Conservation (phyloP, 1,140 invertebrate genomes). For the Hyposmocoma kahamanoa region DNA sequence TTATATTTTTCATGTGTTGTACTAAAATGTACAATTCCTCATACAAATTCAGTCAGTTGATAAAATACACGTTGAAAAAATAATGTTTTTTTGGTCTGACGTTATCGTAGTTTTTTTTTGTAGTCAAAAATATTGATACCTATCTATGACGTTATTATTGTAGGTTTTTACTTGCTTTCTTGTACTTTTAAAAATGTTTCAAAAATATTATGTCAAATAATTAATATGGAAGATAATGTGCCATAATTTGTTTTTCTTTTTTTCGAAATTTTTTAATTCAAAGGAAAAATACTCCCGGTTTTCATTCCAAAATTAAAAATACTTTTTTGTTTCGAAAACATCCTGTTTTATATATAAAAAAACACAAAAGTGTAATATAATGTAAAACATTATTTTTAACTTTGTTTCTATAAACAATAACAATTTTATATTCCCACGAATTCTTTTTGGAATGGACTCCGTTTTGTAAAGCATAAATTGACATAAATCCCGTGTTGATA, state of each 20-base stretch:
- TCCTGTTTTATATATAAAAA: too few relatives aligned
- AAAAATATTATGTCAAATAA: conserved; percentile 12
- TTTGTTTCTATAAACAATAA: too few relatives aligned
- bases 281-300: too few relatives aligned
- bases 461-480: too few relatives aligned
- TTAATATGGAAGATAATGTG: conserved; percentile 26
- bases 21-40: background rate
- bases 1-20: background rate
- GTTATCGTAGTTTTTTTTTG: background rate
- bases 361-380: too few relatives aligned
- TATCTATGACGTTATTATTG: background rate
- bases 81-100: background rate
- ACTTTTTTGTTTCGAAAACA: too few relatives aligned
- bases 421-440: too few relatives aligned
- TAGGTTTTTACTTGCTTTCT: background rate
- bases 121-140: background rate
- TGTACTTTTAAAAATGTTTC: background rate
- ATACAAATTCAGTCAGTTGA: background rate
- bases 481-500: too few relatives aligned
- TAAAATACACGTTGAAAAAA: background rate
- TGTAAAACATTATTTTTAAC: too few relatives aligned
- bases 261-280: conserved; percentile 11
- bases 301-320: too few relatives aligned
- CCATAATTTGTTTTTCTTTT: conserved; percentile 34
- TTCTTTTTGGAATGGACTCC: too few relatives aligned